Conservation (phyloP, 2,113 vertebrate genomes). For the Aythya baeri region DNA sequence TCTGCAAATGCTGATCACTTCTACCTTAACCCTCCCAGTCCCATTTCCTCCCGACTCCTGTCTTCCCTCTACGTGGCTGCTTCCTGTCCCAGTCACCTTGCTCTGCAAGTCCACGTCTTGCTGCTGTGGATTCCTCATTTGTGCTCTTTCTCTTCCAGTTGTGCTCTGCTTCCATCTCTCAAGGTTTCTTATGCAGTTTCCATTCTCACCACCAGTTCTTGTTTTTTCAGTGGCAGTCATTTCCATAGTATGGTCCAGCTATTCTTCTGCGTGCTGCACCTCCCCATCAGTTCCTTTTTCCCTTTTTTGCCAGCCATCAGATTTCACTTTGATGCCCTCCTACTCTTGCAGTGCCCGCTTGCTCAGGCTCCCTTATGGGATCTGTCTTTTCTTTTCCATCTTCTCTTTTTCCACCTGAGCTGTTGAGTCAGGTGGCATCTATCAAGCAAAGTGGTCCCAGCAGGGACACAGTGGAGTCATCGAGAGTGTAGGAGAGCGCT, state of each 20-base stretch:
- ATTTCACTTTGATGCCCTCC: not conserved
- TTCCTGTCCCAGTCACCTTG: not conserved
- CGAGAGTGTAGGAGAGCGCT: not conserved
- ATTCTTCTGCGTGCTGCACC: not conserved
- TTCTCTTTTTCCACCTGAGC: not conserved
- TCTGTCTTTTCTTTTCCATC: not conserved
- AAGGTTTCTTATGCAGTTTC: not conserved
- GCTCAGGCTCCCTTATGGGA: no score
- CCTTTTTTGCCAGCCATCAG: not conserved
- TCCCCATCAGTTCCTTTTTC: not conserved
- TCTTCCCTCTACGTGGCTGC: not conserved
- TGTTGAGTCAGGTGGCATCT: not conserved
- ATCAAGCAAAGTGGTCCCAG: not conserved
- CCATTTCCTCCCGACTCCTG: not conserved
- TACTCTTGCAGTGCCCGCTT: not conserved
- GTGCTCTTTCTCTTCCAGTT: not conserved
- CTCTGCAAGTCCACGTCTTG: not conserved
- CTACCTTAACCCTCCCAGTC: not conserved
- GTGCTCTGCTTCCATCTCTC: not conserved
- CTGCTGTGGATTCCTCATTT: not conserved
- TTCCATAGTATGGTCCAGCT: rapidly evolving
- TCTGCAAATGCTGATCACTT: not conserved
- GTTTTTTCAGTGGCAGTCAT: not conserved
- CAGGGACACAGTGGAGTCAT: not conserved
- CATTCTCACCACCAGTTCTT: not conserved